phyloP scores from a whole-genome alignment of 1,140 invertebrate species.

The Calephelis nemesis region DNA sequence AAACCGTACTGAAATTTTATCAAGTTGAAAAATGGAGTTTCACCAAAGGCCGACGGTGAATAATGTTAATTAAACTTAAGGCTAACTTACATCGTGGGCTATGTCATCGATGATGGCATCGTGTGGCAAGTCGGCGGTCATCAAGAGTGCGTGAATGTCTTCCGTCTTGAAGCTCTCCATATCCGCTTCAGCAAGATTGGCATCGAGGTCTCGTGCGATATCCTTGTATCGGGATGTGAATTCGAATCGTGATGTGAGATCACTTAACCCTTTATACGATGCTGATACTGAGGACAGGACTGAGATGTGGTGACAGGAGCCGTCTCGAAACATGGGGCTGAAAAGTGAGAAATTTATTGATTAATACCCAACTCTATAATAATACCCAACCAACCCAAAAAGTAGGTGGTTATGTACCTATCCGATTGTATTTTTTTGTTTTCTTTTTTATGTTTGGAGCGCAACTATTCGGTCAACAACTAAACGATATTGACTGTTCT shows the following conservation, averaged over 20 bases:
- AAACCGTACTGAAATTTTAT: too few species aligned
- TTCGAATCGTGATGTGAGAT: constrained; percentile 80
- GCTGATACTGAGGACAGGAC: constrained; percentile 89
- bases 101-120: constrained; percentile 67
- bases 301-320: constrained; percentile 87
- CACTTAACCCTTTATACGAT: constrained; percentile 86
- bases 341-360: constrained; percentile 44
- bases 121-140: constrained; percentile 85
- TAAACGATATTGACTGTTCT: too few species aligned
- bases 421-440: background rate
- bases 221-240: constrained; percentile 88
- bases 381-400: background rate
- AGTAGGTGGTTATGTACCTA: too few species aligned
- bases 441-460: background rate
- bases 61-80: background rate
- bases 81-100: constrained; percentile 67
- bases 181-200: constrained; percentile 95
- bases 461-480: too few species aligned
- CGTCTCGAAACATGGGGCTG: constrained; percentile 86
- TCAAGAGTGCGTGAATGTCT: constrained; percentile 92
- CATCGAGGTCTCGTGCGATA: constrained; percentile 92
- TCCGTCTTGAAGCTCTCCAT: constrained; percentile 96
- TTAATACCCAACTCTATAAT: constrained; percentile 18
- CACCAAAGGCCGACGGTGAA: too few species aligned
- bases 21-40: too few species aligned